Base-by-base conservation (phyloP, 2,113 vertebrate species). In the Atherinomorus stipes region DNA sequence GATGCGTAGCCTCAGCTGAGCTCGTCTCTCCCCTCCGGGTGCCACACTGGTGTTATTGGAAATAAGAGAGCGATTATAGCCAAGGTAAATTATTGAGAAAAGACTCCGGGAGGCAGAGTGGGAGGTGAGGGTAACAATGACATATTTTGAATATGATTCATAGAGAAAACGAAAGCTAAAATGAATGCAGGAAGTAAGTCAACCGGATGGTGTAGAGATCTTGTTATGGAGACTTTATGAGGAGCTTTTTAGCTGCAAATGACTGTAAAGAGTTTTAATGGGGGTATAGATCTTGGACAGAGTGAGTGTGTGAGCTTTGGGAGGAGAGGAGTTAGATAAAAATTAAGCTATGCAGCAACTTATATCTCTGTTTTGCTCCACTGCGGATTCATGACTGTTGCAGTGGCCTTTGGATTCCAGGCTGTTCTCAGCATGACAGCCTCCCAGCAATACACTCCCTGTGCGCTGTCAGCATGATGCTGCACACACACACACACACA, bases 401-500 rank as follows among this genome's bases (percentile, higher is more conserved):
- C 84, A 60, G 69, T 91, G 88, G 87, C 90, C 86, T 91, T 92
- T 92, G 84, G 82, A 77, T 64, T 85, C 50, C 78, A 81, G 88
- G 81, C 86, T 85, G 75, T 75, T 86, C 88, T 64, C 91, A 91
- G 90, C 85, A 63, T 78, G 90, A 88, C 44, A 60, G 79, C 64
- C 87, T 89, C 76, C 76, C 22, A 86, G 86, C 76, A 85, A 71
- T 84, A 73, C 42, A 11, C 77, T 84, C 85, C 88, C 83, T 70
- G 76, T 81, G 84, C 4, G 62, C 76, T 66, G 72, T 77, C 87
- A 85, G 84, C 65, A 12, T 76, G 90, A 80, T 16, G 28, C 70
- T 50, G 51, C 71, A n/a, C 71, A 57, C 58, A 68, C 71, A 49
- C 7, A 49, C 71, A 26, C 45, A 49, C 2, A 50, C n/a, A n/a